phyloP scores from a whole-genome alignment of 2,797 vertebrate species.

The Pantherophis vulpinus region DNA sequence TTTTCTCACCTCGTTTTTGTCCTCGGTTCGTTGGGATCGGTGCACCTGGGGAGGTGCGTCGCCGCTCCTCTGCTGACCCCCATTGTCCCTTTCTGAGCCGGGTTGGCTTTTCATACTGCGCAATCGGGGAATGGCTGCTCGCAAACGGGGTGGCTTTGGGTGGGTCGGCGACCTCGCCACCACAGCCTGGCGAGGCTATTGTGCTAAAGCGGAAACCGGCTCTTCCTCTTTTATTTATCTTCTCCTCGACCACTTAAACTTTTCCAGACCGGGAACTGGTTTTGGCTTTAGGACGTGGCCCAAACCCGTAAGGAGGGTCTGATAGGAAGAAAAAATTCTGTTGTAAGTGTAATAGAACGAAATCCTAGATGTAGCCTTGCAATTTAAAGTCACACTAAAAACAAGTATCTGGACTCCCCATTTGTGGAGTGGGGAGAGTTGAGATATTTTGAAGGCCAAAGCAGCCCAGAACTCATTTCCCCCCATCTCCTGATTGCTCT shows the following conservation, averaged over 20 bases:
- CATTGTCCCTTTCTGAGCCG: background rate
- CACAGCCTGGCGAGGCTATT: background rate
- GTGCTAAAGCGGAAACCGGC: background rate
- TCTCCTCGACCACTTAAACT: background rate
- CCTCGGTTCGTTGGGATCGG: background rate
- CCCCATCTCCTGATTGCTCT: background rate
- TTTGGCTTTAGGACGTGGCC: too few species aligned
- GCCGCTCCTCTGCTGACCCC: too few species aligned
- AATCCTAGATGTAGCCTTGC: too few species aligned
- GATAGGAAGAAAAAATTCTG: background rate
- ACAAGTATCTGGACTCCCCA: background rate
- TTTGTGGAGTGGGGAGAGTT: background rate
- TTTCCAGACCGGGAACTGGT: too few species aligned
- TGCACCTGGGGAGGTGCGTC: background rate
- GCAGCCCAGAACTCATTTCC: background rate
- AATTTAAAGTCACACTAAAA: background rate
- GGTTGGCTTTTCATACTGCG: too few species aligned
- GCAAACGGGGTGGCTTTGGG: background rate
- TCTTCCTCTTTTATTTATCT: background rate
- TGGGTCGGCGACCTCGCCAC: background rate
- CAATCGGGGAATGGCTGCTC: background rate
- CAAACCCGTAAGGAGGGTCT: background rate
- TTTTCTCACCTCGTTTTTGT: rapidly evolving
- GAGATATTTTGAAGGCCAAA: background rate
- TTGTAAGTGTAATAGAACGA: background rate